Percentiles rank a stretch among this genome's conserved stretches.
These are phyloP conservation scores for Uropsilus gracilis DNA, from an alignment of 2,113 vertebrate genomes.

Conservation along the genomic window DNA sequence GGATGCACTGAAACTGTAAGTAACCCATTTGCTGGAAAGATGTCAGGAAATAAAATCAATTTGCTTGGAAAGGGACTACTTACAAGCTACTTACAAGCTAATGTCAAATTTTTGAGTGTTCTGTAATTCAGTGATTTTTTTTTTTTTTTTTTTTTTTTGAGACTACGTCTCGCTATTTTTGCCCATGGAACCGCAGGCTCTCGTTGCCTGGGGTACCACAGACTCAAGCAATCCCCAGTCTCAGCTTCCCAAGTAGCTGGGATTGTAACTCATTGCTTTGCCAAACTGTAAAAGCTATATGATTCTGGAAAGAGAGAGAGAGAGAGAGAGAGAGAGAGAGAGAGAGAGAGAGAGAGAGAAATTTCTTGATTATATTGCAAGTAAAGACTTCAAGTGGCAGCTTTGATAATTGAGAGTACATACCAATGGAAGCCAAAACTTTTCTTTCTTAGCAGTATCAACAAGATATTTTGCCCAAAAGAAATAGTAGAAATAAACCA, in stretches of 20 bases:
- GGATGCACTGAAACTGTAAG: slow-evolving; percentile 6
- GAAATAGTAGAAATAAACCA: not conserved
- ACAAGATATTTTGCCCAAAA: not conserved
- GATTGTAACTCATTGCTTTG: not conserved
- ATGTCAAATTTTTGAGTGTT: slow-evolving; percentile 28
- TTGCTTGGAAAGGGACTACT: not conserved
- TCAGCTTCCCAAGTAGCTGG: no score
- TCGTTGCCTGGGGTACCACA: no score
- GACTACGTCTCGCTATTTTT: no score
- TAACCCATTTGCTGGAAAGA: not conserved
- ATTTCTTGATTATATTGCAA: not conserved
- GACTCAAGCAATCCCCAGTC: no score
- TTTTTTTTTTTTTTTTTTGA: no score
- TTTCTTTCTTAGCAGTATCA: not conserved
- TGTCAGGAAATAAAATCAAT: not conserved
- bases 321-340: no score
- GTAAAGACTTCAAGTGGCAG: not conserved
- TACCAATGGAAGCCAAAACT: not conserved
- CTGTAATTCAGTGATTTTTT: not conserved
- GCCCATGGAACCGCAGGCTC: no score
- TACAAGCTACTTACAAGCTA: not conserved
- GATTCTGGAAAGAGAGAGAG: no score
- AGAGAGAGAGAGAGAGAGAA: no score
- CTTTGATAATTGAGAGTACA: not conserved
- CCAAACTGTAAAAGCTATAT: not conserved